Conservation (phyloP, 1,140 invertebrate genomes). For the Branchinecta lindahli region DNA sequence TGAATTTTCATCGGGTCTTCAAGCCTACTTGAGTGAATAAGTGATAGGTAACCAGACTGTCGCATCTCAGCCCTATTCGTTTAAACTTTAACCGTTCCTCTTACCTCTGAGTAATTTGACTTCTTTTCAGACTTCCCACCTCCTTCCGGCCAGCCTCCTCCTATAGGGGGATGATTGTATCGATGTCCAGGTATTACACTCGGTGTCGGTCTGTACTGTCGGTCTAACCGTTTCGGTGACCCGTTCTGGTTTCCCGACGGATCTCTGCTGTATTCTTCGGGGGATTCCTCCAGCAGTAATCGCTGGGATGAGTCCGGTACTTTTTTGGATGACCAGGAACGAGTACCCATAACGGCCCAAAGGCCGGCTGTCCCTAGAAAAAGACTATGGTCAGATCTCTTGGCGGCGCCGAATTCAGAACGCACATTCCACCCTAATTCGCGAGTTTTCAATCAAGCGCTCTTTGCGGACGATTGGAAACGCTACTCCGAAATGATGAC, state of each 20-base stretch:
- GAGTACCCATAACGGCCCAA: slow-evolving; percentile 7
- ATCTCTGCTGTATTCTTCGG: neutral
- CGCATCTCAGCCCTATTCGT: too few species aligned
- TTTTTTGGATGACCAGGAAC: neutral
- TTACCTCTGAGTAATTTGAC: neutral
- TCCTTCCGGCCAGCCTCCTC: neutral
- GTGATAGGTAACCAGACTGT: too few species aligned
- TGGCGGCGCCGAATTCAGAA: too few species aligned
- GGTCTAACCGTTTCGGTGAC: neutral
- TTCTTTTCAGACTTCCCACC: neutral
- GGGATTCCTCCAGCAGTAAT: neutral
- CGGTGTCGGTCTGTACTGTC: neutral
- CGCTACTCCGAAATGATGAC: too few species aligned
- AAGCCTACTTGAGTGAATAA: too few species aligned
- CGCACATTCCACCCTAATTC: too few species aligned
- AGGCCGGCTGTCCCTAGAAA: neutral
- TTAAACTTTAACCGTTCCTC: neutral
- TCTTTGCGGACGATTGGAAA: too few species aligned
- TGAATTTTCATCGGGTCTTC: too few species aligned
- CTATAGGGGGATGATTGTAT: neutral
- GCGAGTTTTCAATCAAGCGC: too few species aligned
- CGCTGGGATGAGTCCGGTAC: neutral
- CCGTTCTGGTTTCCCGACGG: neutral
- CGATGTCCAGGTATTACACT: neutral
- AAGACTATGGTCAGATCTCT: neutral